These are phyloP conservation scores for Exocentrus adspersus DNA, from an alignment of 2,888 invertebrate species.

Conservation along the genomic window DNA sequence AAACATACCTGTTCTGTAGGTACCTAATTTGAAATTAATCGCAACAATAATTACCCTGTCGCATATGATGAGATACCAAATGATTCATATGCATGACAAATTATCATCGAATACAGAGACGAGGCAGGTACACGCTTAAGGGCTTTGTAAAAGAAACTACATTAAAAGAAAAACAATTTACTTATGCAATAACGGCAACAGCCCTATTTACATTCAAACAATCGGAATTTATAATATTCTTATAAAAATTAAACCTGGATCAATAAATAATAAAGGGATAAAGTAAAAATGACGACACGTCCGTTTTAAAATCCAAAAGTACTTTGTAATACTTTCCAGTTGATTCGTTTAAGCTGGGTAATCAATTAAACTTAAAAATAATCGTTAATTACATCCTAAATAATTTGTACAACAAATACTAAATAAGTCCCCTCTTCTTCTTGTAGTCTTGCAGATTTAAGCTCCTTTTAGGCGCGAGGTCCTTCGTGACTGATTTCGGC, in stretches of 20 bases:
- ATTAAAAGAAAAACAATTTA: slow-evolving; percentile 22
- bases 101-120: no score
- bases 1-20: background rate
- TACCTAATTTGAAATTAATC: no score
- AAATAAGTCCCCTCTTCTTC: slow-evolving; percentile 88
- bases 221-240: slow-evolving; percentile 1
- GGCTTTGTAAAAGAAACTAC: background rate
- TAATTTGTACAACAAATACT: slow-evolving; percentile 47
- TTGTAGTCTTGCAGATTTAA: slow-evolving; percentile 93
- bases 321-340: slow-evolving; percentile 16
- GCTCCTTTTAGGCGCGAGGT: slow-evolving; percentile 84
- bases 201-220: background rate
- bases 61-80: no score
- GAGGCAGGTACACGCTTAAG: no score
- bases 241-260: slow-evolving; percentile 3
- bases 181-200: slow-evolving; percentile 3
- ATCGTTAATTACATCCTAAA: slow-evolving; percentile 12
- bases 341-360: background rate
- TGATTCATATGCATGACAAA: no score
- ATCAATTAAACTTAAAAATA: slow-evolving; percentile 13
- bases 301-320: slow-evolving; percentile 17
- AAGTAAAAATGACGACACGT: slow-evolving; percentile 1
- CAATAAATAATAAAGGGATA: slow-evolving; percentile 20
- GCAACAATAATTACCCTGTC: no score
- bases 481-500: slow-evolving; percentile 80